Conservation (phyloP, 2,113 vertebrate genomes). For the Ovis aries region DNA sequence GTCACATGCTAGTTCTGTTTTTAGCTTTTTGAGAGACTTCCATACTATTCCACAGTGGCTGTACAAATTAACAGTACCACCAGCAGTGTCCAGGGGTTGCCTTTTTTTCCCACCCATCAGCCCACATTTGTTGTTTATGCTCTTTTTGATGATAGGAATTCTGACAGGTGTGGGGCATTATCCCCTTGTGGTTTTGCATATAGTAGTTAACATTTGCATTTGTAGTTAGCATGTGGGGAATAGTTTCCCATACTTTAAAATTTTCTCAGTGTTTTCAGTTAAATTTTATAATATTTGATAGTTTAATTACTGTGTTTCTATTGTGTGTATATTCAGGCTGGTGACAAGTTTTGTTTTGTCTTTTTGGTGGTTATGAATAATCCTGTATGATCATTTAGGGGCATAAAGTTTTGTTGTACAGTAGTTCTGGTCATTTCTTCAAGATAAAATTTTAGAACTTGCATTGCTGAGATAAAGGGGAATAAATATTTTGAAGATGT, state of each 20-base stretch:
- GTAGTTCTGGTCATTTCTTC: background rate
- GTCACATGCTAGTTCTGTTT: background rate
- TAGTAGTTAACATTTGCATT: background rate
- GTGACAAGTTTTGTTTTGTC: background rate
- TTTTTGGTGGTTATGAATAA: background rate
- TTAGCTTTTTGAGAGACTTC: background rate
- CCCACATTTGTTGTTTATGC: background rate
- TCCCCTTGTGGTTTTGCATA: background rate
- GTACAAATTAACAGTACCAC: background rate
- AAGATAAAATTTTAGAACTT: slow-evolving; percentile 1
- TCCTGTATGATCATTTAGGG: background rate
- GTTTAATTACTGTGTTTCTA: background rate
- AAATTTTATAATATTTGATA: background rate
- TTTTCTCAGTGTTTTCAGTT: background rate
- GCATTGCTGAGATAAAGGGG: background rate
- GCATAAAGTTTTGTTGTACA: background rate
- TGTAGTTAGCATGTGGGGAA: background rate
- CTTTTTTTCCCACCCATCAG: background rate
- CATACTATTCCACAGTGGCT: background rate
- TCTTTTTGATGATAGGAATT: background rate
- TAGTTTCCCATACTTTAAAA: background rate
- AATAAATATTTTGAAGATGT: background rate
- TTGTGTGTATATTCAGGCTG: background rate
- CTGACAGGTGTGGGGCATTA: background rate
- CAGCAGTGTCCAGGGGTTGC: background rate